phyloP scores from a whole-genome alignment of 2,888 invertebrate genomes.

The Chrysotoxum bicinctum region DNA sequence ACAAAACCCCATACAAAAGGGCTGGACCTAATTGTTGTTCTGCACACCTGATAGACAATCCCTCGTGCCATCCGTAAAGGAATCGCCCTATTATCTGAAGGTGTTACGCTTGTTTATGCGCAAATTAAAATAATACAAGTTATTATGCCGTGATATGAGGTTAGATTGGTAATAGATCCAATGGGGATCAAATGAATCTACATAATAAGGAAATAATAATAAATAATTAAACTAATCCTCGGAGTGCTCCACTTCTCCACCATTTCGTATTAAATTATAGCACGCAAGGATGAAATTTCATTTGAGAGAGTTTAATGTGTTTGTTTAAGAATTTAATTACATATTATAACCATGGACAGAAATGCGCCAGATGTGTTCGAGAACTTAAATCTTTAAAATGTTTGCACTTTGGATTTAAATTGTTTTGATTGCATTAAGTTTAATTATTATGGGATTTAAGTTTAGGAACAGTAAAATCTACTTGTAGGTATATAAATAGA shows the following conservation, averaged over 20 bases:
- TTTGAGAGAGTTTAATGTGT: not conserved
- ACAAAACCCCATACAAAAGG: no score
- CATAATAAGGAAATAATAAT: constrained; percentile 6
- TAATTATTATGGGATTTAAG: not conserved
- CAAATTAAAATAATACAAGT: not conserved
- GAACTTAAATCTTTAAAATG: not conserved
- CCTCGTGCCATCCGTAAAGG: not conserved
- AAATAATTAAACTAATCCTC: constrained; percentile 19
- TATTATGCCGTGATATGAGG: not conserved
- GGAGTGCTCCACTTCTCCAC: not conserved
- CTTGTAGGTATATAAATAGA: not conserved
- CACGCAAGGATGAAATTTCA: not conserved
- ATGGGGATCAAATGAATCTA: not conserved
- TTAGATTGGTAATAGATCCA: constrained; percentile 4
- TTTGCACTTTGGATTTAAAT: not conserved
- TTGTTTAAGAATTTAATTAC: constrained; percentile 11
- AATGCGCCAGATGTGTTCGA: not conserved
- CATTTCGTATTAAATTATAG: not conserved
- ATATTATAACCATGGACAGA: not conserved
- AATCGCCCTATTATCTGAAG: constrained; percentile 2
- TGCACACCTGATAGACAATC: not conserved
- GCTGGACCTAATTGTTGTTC: no score
- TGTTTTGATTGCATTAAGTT: constrained; percentile 12
- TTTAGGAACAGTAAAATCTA: not conserved
- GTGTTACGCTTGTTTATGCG: constrained; percentile 25